A percentile compares a stretch with the other conserved stretches of the same genome.
These are phyloP conservation scores for Psittacus erithacus DNA, from an alignment of 2,113 vertebrate genomes.

Conservation along the genomic window DNA sequence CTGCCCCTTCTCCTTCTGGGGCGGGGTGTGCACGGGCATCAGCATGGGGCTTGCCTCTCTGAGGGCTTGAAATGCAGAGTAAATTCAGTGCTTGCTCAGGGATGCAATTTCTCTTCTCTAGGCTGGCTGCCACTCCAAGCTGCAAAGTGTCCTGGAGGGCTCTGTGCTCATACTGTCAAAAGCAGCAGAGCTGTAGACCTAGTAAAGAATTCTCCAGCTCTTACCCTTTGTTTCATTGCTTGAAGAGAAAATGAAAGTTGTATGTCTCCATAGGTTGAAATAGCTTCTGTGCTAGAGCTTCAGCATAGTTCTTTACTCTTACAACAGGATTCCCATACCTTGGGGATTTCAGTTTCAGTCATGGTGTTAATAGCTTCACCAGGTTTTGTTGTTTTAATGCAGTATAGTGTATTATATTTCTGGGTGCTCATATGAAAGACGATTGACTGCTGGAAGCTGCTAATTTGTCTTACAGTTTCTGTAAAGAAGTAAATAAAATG, in stretches of 20 bases:
- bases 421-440: neutral
- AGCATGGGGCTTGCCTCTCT: rapidly evolving
- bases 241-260: neutral
- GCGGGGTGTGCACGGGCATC: rapidly evolving
- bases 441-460: conserved; percentile 19
- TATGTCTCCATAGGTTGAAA: neutral
- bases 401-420: neutral
- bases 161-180: neutral
- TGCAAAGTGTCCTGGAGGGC: neutral
- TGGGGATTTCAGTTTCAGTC: neutral
- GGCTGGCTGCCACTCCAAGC: neutral
- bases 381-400: conserved; percentile 1
- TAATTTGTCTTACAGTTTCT: conserved; percentile 28
- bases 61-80: rapidly evolving
- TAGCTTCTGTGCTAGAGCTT: neutral
- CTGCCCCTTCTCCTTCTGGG: neutral
- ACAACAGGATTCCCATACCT: neutral
- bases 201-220: neutral
- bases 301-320: neutral
- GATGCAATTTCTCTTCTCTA: neutral
- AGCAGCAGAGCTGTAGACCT: neutral
- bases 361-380: neutral
- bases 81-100: neutral
- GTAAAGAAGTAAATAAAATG: conserved; percentile 39
- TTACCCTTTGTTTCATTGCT: neutral